Conservation (phyloP, 2,797 vertebrate genomes). For the Tachyglossus aculeatus region DNA sequence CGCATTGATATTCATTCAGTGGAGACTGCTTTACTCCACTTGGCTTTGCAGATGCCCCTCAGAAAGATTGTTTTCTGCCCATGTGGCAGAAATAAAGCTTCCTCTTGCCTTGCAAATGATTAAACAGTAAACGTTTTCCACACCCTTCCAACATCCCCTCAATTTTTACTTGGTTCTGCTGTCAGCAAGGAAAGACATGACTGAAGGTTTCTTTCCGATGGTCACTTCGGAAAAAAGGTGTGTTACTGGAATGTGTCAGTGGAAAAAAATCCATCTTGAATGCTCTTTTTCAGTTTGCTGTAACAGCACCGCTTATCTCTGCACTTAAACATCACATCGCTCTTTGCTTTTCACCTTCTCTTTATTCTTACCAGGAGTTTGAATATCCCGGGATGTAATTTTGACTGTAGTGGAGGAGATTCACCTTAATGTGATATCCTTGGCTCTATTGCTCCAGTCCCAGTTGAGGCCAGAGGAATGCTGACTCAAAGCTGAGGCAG, state of each 20-base stretch:
- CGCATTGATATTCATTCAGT: no score
- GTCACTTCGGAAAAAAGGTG: conserved; percentile 48
- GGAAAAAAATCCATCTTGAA: conserved; percentile 28
- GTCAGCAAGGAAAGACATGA: conserved; percentile 18
- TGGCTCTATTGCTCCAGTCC: not conserved
- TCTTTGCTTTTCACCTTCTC: conserved; percentile 22
- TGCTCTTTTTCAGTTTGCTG: conserved; percentile 27
- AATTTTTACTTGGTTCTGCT: conserved; percentile 23
- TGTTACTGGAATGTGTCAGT: conserved; percentile 50
- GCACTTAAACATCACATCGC: conserved; percentile 39
- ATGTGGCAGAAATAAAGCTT: conserved; percentile 27
- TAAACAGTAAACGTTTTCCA: conserved; percentile 9
- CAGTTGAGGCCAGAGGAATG: not conserved
- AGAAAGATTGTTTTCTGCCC: conserved; percentile 1
- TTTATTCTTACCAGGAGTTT: conserved; percentile 14
- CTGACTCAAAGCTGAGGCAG: conserved; percentile 8
- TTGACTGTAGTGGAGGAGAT: conserved; percentile 22
- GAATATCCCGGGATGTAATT: conserved; percentile 11
- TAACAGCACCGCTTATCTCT: conserved; percentile 38
- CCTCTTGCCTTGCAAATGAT: conserved; percentile 43
- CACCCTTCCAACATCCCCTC: conserved; percentile 2
- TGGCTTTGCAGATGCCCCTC: no score
- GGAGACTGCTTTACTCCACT: no score
- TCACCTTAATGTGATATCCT: not conserved
- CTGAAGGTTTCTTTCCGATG: conserved; percentile 45